Evolutionary conservation across 2,797 vertebrate species (phyloP).

Genomic region (Ctenochaetus hawaiiensis): DNA sequence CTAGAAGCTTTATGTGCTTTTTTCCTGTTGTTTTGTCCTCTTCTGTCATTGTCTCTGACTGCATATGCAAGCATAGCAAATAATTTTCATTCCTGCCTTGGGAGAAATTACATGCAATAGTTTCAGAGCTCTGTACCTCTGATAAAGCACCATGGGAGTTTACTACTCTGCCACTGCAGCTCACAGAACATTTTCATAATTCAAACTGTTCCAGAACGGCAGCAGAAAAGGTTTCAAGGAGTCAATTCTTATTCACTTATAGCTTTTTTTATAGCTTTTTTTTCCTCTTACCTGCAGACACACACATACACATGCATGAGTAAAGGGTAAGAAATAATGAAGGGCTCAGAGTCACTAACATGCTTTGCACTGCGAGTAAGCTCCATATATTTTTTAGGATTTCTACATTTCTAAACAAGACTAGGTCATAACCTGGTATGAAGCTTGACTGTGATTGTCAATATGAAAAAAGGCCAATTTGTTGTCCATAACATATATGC

Average conservation of each 20-base stretch:
- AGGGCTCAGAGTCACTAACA: neutral
- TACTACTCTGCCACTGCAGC: slow-evolving; percentile 14
- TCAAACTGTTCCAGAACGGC: slow-evolving; percentile 24
- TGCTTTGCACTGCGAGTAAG: neutral
- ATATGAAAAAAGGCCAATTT: too few relatives aligned
- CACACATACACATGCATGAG: slow-evolving; percentile 8
- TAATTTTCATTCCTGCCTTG: slow-evolving; percentile 16
- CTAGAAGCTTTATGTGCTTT: slow-evolving; percentile 18
- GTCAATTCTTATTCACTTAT: neutral
- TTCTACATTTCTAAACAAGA: too few relatives aligned
- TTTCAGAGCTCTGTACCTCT: slow-evolving; percentile 27
- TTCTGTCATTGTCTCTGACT: neutral
- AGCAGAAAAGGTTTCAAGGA: slow-evolving; percentile 14
- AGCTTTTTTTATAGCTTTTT: neutral
- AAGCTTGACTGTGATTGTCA: too few relatives aligned
- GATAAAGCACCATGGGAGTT: slow-evolving; percentile 30
- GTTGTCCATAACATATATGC: too few relatives aligned
- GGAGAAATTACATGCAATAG: slow-evolving; percentile 31
- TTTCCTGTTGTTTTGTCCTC: slow-evolving; percentile 6
- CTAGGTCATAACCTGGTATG: too few relatives aligned
- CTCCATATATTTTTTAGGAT: too few relatives aligned
- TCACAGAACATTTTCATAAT: slow-evolving; percentile 13
- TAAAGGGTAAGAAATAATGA: neutral
- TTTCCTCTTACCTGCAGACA: slow-evolving; percentile 2
- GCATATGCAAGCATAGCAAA: slow-evolving; percentile 20